phyloP scores from a whole-genome alignment of 2,797 vertebrate species.

The Artibeus jamaicensis region DNA sequence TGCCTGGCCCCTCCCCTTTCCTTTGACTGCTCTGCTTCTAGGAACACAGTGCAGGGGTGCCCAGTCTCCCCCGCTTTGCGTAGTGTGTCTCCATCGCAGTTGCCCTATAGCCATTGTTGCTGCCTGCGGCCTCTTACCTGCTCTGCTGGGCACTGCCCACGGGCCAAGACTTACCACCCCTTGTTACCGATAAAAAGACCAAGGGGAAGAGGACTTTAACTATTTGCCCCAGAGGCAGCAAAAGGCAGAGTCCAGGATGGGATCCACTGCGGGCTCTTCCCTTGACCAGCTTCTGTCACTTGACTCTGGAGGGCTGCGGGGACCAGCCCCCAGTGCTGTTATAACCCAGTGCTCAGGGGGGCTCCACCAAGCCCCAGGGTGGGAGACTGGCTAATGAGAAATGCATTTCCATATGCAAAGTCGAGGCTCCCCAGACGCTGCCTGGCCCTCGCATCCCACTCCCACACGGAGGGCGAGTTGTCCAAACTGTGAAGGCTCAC shows the following conservation, averaged over 20 bases:
- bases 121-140: too few relatives aligned
- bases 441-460: background rate
- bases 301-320: rapidly evolving
- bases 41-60: too few relatives aligned
- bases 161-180: rapidly evolving
- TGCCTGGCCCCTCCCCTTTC: rapidly evolving
- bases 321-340: rapidly evolving
- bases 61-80: too few relatives aligned
- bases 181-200: background rate
- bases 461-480: rapidly evolving
- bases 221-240: background rate
- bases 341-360: too few relatives aligned
- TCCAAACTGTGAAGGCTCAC: background rate
- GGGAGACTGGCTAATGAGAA: background rate
- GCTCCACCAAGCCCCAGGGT: too few relatives aligned
- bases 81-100: too few relatives aligned
- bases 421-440: rapidly evolving
- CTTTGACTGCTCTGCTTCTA: background rate
- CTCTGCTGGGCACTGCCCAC: background rate
- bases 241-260: rapidly evolving
- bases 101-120: too few relatives aligned
- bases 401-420: rapidly evolving
- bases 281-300: rapidly evolving
- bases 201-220: background rate
- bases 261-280: background rate